Evolutionary conservation across 2,888 invertebrate species (phyloP), one percentile per base, ranked within the genome.

Genomic region (Gastracanthus pulcherrimus): DNA sequence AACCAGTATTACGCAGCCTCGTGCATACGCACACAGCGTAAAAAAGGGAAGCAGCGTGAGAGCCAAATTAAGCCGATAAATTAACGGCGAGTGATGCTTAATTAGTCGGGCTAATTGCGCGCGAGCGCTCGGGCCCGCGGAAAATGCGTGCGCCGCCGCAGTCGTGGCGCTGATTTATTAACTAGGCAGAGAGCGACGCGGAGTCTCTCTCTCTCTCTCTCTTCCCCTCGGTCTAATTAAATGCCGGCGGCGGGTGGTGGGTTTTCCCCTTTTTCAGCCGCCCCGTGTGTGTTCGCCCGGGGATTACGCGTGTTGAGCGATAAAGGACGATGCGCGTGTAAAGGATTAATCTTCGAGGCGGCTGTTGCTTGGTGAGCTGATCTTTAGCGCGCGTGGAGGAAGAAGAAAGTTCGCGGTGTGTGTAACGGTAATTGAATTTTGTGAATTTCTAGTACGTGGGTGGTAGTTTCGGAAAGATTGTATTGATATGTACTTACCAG

Each of bases 91-190:
- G 66, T 86, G 87, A 88, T 90, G 87, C 86, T 89, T 90, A 89
- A 89, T 90, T 90, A 90, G 88, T 84, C 80, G 85, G 87, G 86
- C 88, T 89, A 89, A 89, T 89, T 89, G 88, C 86, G 77, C 86
- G 81, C 55, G 84, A 85, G 86, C 84, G n/a, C n/a, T n/a, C n/a
- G n/a, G 26, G 55, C 81, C 85, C 86, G 85, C 86, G 86, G 86
- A 88, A 89, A 88, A 88, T 88, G 88, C 88, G 58, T 51, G 62
- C 16, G 58, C 31, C 31, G 23, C 41, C 38, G 16, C 31, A 13
- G 36, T 86, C 86, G 85, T 85, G 86, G 84, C 86, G 86, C 83
- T 89, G 88, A 89, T 90, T 89, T 90, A 89, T 89, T 87, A 87
- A 86, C 84, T 77, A 51, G 58, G 64, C 29, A 62, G 58, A 26